Evolutionary conservation across 2,113 vertebrate genomes (phyloP), one percentile per base, ranked within the genome.

Genomic region (Myiagra hebetior): DNA sequence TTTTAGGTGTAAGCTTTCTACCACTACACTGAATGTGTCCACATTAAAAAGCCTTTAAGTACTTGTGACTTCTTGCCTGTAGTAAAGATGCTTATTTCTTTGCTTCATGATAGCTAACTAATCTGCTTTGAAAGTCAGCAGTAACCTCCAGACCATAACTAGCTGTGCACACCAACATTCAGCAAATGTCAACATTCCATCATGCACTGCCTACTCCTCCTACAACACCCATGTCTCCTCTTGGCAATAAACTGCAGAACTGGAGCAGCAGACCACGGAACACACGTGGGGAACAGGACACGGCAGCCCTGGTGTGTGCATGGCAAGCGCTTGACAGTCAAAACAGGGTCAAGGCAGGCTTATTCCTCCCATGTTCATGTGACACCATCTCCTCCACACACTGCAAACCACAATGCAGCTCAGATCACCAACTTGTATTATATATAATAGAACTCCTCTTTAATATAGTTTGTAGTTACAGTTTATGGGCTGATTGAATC

Each of bases 291-390:
- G 27, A 83, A 85, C 42, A 77, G 49, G 80, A 27, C 49, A 84
- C 11, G 0, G 62, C 72, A 68, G 35, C 23, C 41, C 63, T 9
- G 24, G 28, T 11, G 42, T 0, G 0, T 1, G 2, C 5, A 47
- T 10, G 50, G 31, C 50, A 44, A 80, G 15, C 19, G 56, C 22
- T 21, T 56, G 67, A 42, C 52, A 44, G 46, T 7, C 44, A 39
- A 28, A 84, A 37, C 27, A 60, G 17, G 46, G 47, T 13, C 31
- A 35, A 24, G 67, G 37, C 37, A 70, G 24, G 27, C 10, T 47
- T 27, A 6, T 23, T 75, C 39, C 67, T 60, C 24, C 59, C 5
- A 0, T 12, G 16, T 47, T 47, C 21, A 3, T 9, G 10, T 27
- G 22, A 27, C 76, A 60, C 27, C 44, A 47, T 13, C 47, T 64